These are phyloP conservation scores for Phengaris alcon DNA, from an alignment of 2,888 invertebrate genomes.

Conservation along the genomic window DNA sequence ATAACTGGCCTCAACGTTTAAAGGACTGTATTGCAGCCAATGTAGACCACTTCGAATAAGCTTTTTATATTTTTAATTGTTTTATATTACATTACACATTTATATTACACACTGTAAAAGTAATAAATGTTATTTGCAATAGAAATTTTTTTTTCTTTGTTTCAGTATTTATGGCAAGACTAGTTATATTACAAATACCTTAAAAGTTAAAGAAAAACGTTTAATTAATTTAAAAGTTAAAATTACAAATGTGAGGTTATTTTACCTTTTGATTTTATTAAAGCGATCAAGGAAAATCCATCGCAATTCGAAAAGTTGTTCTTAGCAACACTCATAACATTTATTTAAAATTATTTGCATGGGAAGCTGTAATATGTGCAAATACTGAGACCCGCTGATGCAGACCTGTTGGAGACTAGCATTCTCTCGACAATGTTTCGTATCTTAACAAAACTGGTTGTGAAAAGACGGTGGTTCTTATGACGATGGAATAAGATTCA, in stretches of 20 bases:
- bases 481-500: not conserved
- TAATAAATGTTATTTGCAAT: too few relatives aligned
- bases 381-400: constrained; percentile 60
- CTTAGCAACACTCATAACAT: not conserved
- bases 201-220: too few relatives aligned
- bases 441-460: constrained; percentile 44
- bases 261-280: not conserved
- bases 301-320: constrained; percentile 23
- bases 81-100: too few relatives aligned
- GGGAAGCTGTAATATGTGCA: constrained; percentile 64
- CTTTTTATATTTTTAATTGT: too few relatives aligned
- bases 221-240: not conserved
- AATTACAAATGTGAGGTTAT: not conserved
- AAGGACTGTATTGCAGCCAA: too few relatives aligned
- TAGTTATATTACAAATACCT: too few relatives aligned
- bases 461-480: not conserved
- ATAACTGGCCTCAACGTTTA: too few relatives aligned
- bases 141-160: too few relatives aligned
- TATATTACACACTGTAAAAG: too few relatives aligned
- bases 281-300: constrained; percentile 17
- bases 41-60: too few relatives aligned
- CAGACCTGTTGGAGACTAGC: constrained; percentile 45
- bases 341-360: constrained; percentile 45
- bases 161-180: too few relatives aligned
- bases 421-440: constrained; percentile 18